These are phyloP conservation scores for Microctenopoma stevenorrisi DNA, from an alignment of 2,797 vertebrate genomes.

Conservation along the genomic window DNA sequence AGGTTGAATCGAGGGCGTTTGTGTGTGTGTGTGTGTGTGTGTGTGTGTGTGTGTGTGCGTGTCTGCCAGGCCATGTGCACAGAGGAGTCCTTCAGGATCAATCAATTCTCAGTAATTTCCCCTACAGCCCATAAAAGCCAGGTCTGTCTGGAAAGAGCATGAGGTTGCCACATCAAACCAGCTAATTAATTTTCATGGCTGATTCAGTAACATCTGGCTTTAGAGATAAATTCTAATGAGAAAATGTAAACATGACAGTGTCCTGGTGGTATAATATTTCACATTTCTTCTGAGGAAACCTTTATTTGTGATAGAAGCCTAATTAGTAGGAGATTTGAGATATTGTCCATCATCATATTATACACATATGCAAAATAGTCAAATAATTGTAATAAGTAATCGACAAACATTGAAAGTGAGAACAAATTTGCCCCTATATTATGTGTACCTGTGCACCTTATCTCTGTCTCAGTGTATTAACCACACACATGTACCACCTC, in stretches of 20 bases:
- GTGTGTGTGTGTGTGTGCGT: slow-evolving; percentile 26
- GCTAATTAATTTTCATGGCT: slow-evolving; percentile 83
- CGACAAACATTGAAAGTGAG: slow-evolving; percentile 18
- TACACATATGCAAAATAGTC: slow-evolving; percentile 19
- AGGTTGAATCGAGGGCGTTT: slow-evolving; percentile 1
- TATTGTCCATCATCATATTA: slow-evolving; percentile 20
- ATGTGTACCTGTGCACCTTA: slow-evolving; percentile 49
- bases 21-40: slow-evolving; percentile 25
- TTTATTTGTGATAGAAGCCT: slow-evolving; percentile 52
- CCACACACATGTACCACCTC: slow-evolving; percentile 43
- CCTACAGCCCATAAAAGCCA: slow-evolving; percentile 80
- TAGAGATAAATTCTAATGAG: slow-evolving; percentile 76
- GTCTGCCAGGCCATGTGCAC: slow-evolving; percentile 64
- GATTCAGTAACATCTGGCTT: slow-evolving; percentile 81
- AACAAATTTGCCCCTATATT: slow-evolving; percentile 20
- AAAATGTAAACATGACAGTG: slow-evolving; percentile 77
- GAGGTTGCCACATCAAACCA: slow-evolving; percentile 80
- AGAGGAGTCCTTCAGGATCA: slow-evolving; percentile 79
- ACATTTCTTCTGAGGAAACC: slow-evolving; percentile 56
- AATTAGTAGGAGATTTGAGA: slow-evolving; percentile 63
- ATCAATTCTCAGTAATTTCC: slow-evolving; percentile 80
- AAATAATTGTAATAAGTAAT: slow-evolving; percentile 4
- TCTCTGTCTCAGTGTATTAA: slow-evolving; percentile 51
- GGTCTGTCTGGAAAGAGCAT: slow-evolving; percentile 77
- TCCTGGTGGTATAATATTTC: slow-evolving; percentile 58